phyloP scores from a whole-genome alignment of 2,797 vertebrate species.

The Phrynocephalus forsythii region DNA sequence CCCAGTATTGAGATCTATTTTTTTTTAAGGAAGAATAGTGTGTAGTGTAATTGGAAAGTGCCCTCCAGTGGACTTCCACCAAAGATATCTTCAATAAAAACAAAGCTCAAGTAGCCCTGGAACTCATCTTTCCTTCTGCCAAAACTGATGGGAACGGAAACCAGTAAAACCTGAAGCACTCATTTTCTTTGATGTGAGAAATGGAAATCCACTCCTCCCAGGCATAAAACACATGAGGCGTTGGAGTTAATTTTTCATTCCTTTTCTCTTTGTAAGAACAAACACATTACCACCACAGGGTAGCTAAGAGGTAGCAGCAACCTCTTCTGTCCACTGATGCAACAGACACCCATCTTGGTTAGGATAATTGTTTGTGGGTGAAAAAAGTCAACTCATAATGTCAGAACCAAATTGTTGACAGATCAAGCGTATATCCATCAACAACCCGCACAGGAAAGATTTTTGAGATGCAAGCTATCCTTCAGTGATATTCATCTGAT shows the following conservation, averaged over 20 bases:
- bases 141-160: not conserved
- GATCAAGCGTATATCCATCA: not conserved
- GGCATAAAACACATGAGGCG: not conserved
- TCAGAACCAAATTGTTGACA: not conserved
- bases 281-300: not conserved
- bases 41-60: not conserved
- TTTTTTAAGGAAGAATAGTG: too few species aligned
- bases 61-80: conserved; percentile 2
- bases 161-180: conserved; percentile 10
- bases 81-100: not conserved
- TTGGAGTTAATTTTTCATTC: not conserved
- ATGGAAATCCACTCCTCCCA: not conserved
- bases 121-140: not conserved
- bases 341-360: conserved; percentile 14
- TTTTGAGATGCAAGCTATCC: not conserved
- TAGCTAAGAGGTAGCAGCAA: conserved; percentile 11
- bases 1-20: too few species aligned
- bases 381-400: not conserved
- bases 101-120: not conserved
- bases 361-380: not conserved
- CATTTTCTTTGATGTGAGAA: conserved; percentile 23
- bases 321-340: not conserved
- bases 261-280: not conserved
- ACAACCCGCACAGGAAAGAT: not conserved
- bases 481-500: not conserved